Percentiles rank a stretch among this genome's conserved stretches.
These are phyloP conservation scores for Polyommatus iphigenia DNA, from an alignment of 2,888 invertebrate genomes.

Conservation along the genomic window DNA sequence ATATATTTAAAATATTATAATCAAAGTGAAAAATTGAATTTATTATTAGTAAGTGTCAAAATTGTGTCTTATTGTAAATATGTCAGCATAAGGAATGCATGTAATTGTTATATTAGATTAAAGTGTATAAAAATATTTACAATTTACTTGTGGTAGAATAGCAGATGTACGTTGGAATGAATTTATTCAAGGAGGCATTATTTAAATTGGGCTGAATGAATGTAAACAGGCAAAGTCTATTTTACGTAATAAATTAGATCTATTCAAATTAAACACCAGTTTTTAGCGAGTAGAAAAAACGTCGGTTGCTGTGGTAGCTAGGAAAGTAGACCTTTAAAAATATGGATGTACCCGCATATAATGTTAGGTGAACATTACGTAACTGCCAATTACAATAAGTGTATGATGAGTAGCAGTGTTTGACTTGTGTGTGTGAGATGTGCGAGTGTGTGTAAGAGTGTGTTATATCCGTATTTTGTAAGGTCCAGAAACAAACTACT, in stretches of 20 bases:
- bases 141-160: not conserved
- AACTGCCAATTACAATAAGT: conserved; percentile 19
- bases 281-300: not conserved
- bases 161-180: not conserved
- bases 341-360: not conserved
- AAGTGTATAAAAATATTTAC: conserved; percentile 3
- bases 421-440: not conserved
- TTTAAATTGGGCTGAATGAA: not conserved
- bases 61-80: conserved; percentile 30
- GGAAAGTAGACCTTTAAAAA: conserved; percentile 2
- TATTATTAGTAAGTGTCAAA: conserved; percentile 28
- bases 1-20: not conserved
- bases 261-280: not conserved
- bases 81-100: not conserved
- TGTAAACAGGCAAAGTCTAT: not conserved
- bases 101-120: conserved; percentile 7
- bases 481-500: not conserved
- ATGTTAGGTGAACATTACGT: not conserved
- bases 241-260: not conserved
- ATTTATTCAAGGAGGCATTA: not conserved
- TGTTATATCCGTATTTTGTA: conserved; percentile 13
- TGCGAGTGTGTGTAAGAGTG: not conserved
- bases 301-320: not conserved
- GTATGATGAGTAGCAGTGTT: not conserved
- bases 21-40: conserved; percentile 9